Evolutionary conservation across 2,888 invertebrate genomes (phyloP).

Genomic region (Chydorus sphaericus): DNA sequence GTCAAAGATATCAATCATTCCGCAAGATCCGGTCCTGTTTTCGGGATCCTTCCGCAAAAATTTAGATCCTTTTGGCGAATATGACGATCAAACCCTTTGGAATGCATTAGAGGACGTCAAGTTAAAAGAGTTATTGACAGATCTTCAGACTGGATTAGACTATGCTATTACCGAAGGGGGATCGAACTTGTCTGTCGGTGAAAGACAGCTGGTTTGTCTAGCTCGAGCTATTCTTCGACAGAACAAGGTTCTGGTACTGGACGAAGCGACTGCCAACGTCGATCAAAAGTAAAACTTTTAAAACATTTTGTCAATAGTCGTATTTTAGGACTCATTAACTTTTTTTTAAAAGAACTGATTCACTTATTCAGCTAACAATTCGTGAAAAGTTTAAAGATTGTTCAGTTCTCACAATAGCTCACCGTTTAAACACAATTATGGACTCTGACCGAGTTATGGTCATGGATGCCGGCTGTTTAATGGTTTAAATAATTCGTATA

Average conservation of each 20-base stretch:
- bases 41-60: slow-evolving; percentile 28
- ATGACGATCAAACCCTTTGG: slow-evolving; percentile 21
- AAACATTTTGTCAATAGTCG: too few species aligned
- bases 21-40: slow-evolving; percentile 32
- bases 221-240: too few species aligned
- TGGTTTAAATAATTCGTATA: too few species aligned
- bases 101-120: slow-evolving; percentile 12
- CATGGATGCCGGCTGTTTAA: slow-evolving; percentile 18
- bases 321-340: background rate
- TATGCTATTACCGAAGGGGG: too few species aligned
- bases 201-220: too few species aligned
- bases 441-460: slow-evolving; percentile 15
- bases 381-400: slow-evolving; percentile 13
- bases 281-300: too few species aligned
- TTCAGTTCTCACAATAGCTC: slow-evolving; percentile 15
- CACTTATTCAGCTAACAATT: slow-evolving; percentile 14
- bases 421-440: slow-evolving; percentile 16
- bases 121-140: too few species aligned
- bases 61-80: slow-evolving; percentile 28
- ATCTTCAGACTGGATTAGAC: too few species aligned
- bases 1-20: slow-evolving; percentile 32
- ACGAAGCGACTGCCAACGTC: too few species aligned
- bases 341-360: slow-evolving; percentile 14
- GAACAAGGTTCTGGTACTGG: too few species aligned
- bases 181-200: too few species aligned